Base-by-base conservation (phyloP, 2,113 vertebrate species). In the Lepidiolamprologus cunningtoni region DNA sequence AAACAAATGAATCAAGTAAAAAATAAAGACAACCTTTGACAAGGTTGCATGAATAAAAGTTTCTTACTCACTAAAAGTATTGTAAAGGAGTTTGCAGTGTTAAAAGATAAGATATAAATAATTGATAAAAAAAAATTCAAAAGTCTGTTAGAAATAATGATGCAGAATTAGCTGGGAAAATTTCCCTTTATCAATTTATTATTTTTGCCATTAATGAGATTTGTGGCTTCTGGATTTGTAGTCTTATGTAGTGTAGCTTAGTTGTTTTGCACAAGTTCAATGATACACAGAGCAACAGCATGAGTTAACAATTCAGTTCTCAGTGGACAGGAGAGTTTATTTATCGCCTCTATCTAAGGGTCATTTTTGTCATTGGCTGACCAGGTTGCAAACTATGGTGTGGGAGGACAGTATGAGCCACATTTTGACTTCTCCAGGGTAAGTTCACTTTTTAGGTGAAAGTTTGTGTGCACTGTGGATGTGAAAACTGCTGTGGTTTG, bases 401-500 rank as follows among this genome's bases (percentile, higher is more conserved):
- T 99, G 89, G 99, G 98, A 96, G 99, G 99, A 91, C 98, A 99
- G 91, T 99, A 99, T 2, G 99, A 99, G 85, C 99, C 99, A 57
- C 99, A 99, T 94, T 99, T 97, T 7, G 99, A 99, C 94, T 99
- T 99, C 94, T 99, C 99, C 3, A 97, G 98, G 97, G 99, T 99
- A 97, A 98, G 98, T 86, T 61, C 9, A 17, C 11, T 58, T 23
- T 81, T 12, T 73, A n/a, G 3, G 12, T 63, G 68, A 26, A 17
- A 5, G 7, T 37, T 23, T 81, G n/a, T 52, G 12, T 50, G 37
- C 26, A 9, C 45, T 21, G 13, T 42, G 28, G 9, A 17, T 83
- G 54, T 82, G 17, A 33, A 53, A 17, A 31, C 33, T 19, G 10
- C 28, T 35, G 4, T 71, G 3, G 14, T 33, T 82, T 57, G n/a